Conservation (phyloP, 30 jellyfish, hydroid and myxozoan genomes). For the Aurelia sp. region DNA sequence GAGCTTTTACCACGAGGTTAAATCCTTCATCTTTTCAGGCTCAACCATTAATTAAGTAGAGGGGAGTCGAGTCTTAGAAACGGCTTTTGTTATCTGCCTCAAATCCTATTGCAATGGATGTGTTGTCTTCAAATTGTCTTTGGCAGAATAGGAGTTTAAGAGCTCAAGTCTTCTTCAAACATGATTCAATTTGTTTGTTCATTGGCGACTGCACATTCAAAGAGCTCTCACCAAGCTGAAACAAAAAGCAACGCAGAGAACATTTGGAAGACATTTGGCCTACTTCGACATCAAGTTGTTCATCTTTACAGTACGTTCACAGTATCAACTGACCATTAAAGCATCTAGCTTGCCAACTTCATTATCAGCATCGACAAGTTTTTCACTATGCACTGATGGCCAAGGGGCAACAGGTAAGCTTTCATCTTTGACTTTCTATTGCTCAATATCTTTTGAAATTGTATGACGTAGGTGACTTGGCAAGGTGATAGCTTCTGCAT, state of each 20-base stretch:
- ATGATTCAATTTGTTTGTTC: conserved; percentile 50
- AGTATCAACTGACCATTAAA: too few relatives aligned
- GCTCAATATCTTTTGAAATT: conserved; percentile 11
- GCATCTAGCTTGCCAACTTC: too few relatives aligned
- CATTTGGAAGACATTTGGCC: neutral
- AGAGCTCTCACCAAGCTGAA: conserved; percentile 28
- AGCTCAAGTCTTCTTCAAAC: conserved; percentile 52
- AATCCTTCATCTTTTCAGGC: conserved; percentile 39
- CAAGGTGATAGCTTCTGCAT: neutral
- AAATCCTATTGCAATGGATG: conserved; percentile 61
- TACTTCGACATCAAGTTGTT: too few relatives aligned
- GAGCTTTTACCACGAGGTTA: neutral
- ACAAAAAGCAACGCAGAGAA: conserved; percentile 50
- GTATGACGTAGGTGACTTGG: neutral
- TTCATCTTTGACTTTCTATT: too few relatives aligned
- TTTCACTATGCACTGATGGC: too few relatives aligned
- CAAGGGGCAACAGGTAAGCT: too few relatives aligned
- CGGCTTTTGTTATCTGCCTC: conserved; percentile 44
- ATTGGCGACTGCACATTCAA: conserved; percentile 66
- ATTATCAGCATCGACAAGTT: too few relatives aligned
- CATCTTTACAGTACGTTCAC: too few relatives aligned
- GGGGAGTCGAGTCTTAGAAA: conserved; percentile 23
- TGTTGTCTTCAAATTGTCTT: conserved; percentile 54
- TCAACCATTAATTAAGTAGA: conserved; percentile 27
- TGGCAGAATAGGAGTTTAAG: conserved; percentile 46